Base-by-base conservation (phyloP, 1,140 invertebrate species). In the Hydropsyche tenuis region DNA sequence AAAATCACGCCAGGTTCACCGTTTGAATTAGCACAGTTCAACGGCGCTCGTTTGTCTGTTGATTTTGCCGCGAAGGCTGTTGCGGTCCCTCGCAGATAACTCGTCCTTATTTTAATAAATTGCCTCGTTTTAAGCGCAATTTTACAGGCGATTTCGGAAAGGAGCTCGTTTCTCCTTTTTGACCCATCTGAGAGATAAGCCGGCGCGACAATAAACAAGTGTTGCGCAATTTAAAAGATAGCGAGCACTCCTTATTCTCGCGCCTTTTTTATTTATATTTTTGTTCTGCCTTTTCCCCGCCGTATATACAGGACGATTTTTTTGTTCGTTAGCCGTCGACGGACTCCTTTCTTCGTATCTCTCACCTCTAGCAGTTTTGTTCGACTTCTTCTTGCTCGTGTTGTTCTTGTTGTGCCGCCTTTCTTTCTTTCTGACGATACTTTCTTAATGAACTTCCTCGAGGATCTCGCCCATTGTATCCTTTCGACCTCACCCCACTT, bases 371-470 rank as follows among this genome's bases (percentile, higher is more conserved):
- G 56, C 1, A 5, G 2, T 48, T 16, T 3, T 18, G 22, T 4
- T 12, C 1, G 5, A 18, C 48, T 18, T 16, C 18, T 4, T 25
- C 25, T 60, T 25, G 56, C 22, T 60, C 9, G 22, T 27, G 18
- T 60, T 48, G 12, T 23, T 27, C 12, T 23, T 23, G 23, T 7
- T 20, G 23, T 27, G 23, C 9, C 20, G 5, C 1, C 30, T 3
- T 37, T 37, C 30, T 37, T 37, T 37, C 30, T 37, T 37, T 37
- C 30, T 37, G 20, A 14, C 56, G 2, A 25, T 27, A 27, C 23
- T 60, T n/a, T 60, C 22, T 60, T 60, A 60, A 60, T 60, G 56
- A 60, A 60, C 56, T 60, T 60, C 56, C 56, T 18, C 56, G 56
- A 60, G 14, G 23, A 60, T 7, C 56, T 60, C 56, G 3, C 12